Conservation (phyloP, 1,140 invertebrate genomes). For the Drosophila biarmipes region DNA sequence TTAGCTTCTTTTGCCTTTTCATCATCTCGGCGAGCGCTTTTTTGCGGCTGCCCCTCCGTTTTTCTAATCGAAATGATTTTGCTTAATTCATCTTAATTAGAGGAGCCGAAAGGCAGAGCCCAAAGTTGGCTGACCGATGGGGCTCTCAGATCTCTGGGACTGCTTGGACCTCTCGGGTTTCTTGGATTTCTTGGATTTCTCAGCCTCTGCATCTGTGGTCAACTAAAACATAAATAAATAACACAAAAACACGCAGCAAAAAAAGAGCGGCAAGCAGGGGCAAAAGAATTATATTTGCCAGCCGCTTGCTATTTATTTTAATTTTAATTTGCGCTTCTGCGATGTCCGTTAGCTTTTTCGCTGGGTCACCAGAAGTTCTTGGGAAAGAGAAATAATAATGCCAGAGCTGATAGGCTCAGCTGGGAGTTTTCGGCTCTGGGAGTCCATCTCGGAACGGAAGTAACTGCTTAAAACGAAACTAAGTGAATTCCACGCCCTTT, state of each 20-base stretch:
- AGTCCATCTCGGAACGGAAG: conserved; percentile 11
- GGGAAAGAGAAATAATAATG: conserved; percentile 19
- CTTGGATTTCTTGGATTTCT: conserved; percentile 16
- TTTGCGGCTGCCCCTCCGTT: conserved; percentile 17
- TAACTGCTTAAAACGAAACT: conserved; percentile 14
- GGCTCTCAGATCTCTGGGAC: conserved; percentile 3
- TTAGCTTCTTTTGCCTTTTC: conserved; percentile 32
- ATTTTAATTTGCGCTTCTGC: conserved; percentile 74
- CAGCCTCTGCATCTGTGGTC: conserved; percentile 9
- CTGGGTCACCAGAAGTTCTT: conserved; percentile 26
- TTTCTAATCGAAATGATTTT: conserved; percentile 83
- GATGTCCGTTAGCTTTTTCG: conserved; percentile 24
- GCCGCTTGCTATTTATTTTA: conserved; percentile 72
- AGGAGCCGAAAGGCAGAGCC: conserved; percentile 41
- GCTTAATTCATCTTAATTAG: conserved; percentile 83
- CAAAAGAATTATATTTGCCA: conserved; percentile 46
- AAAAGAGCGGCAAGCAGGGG: background rate
- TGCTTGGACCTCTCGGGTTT: conserved; percentile 12
- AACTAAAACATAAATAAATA: conserved; percentile 53
- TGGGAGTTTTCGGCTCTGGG: conserved; percentile 4
- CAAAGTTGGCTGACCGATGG: conserved; percentile 70
- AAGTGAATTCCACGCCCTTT: conserved; percentile 4
- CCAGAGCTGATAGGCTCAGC: conserved; percentile 5
- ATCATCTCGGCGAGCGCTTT: conserved; percentile 22
- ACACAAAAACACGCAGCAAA: conserved; percentile 10